Base-by-base conservation (phyloP, 2,797 vertebrate genomes). In the Gobio occitaniae region DNA sequence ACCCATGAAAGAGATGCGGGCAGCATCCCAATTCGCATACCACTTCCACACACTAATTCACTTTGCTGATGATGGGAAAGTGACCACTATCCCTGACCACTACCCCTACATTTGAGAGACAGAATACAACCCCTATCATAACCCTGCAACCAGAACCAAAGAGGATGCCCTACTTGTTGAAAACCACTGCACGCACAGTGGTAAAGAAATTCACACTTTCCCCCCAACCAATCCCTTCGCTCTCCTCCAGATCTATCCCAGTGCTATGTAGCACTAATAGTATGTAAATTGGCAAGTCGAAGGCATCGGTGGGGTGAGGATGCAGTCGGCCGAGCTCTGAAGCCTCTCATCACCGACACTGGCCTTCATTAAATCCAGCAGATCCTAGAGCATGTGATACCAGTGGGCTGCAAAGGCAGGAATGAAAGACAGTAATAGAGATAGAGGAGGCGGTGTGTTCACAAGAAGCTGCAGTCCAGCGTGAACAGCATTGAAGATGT, bases 391-490 rank as follows among this genome's bases (percentile, higher is more conserved):
- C 6, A 15, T 19, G 21, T 32, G n/a, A 82, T 59, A 44, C n/a
- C 13, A 44, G 65, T 84, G 65, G 82, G 83, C 54, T 68, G 77
- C 76, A 41, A 29, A 47, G 59, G 63, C 63, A 65, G 25, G 54
- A 47, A 54, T 6, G 59, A 72, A 77, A 56, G 25, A 32, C 41
- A 59, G 47, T 41, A 76, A 77, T 70, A 66, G 78, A 81, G 41
- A 84, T 29, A 78, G 83, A 76, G 59, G 84, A 66, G 72, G 75
- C 19, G 38, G 41, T 65, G 63, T 83, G 68, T 85, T 82, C 66
- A 17, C 80, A 68, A 32, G 63, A 66, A 84, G 68, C 75, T 48
- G 69, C 85, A 80, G 47, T 52, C 52, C 68, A 86, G 75, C 25
- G 19, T 78, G 68, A 77, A 80, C 72, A 48, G 65, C 50, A 48